Base-by-base conservation (phyloP, 2,888 invertebrate species). In the Sminthurides aquaticus region DNA sequence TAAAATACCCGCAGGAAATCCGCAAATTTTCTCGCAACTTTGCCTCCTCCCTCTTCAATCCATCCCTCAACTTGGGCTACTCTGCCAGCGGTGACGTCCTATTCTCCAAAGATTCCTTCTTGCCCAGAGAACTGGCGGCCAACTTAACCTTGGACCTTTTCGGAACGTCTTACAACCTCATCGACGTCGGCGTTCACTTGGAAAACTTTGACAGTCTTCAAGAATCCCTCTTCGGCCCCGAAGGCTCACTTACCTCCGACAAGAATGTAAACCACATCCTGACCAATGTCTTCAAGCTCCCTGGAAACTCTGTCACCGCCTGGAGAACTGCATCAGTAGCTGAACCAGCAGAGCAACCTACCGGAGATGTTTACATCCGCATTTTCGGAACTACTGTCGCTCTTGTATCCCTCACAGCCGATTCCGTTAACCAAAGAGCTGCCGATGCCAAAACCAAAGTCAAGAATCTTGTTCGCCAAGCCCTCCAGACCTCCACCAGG, bases 311-410 rank as follows among this genome's bases (percentile, higher is more conserved):
- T 34, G 58, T 63, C n/a, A 20, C 34, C 8, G 11, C 48, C 34
- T 3, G 2, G 27, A 5, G 18, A 49, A 52, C 29, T 29, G 11
- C 26, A 27, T 20, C 28, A 11, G 20, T 15, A 20, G 49, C 29
- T 29, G 11, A 20, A 27, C 22, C 28, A 11, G 20, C 20, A 20
- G 49, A 49, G 49, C 60, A 52, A 20, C 61, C 57, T 24, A 69
- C 18, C 8, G 60, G 69, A 20, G 91, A 90, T 76, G 68, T 91
- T 1, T 91, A 89, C 67, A 73, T 93, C 5, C 90, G 91, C 76
- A 78, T 93, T 20, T 91, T 94, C 75, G 95, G 95, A 18, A 88
- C 90, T 3, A 94, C 95, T 77, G 79, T 91, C 22, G 80, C 86
- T 0, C 90, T 89, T 80, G 77, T 89, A 0, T 88, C 86, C 60